Conservation (phyloP, 2,113 vertebrate genomes). For the Tamias sibiricus region DNA sequence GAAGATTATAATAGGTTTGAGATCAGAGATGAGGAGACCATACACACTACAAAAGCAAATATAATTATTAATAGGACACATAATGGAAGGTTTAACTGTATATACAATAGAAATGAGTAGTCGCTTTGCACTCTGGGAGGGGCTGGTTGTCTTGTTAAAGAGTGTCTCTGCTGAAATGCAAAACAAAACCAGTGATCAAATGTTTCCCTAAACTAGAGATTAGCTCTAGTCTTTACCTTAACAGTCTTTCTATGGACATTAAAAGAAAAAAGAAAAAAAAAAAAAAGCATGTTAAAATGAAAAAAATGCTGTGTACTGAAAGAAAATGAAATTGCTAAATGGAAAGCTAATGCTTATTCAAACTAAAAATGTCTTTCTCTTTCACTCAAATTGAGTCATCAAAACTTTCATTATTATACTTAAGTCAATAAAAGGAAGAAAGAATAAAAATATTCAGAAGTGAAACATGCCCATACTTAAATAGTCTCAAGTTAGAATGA, state of each 20-base stretch:
- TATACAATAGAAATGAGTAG: constrained; percentile 87
- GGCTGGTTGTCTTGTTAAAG: constrained; percentile 76
- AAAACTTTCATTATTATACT: constrained; percentile 55
- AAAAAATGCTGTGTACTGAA: constrained; percentile 66
- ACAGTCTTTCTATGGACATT: constrained; percentile 77
- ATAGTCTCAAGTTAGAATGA: constrained; percentile 68
- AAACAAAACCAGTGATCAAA: constrained; percentile 82
- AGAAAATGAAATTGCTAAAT: constrained; percentile 79
- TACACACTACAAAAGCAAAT: constrained; percentile 89
- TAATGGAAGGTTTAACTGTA: constrained; percentile 91
- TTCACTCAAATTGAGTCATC: constrained; percentile 82
- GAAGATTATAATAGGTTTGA: constrained; percentile 89
- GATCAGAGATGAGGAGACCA: constrained; percentile 87
- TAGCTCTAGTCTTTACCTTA: constrained; percentile 85
- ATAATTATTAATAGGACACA: constrained; percentile 89
- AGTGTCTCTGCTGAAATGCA: constrained; percentile 70
- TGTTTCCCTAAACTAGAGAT: constrained; percentile 80
- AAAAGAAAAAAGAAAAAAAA: constrained; percentile 74
- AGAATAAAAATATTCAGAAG: constrained; percentile 77
- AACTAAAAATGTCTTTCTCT: constrained; percentile 78
- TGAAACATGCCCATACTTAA: constrained; percentile 80
- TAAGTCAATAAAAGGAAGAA: constrained; percentile 82
- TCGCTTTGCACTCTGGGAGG: constrained; percentile 83
- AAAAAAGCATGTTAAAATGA: constrained; percentile 58
- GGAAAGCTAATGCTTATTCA: constrained; percentile 85